Evolutionary conservation across 2,797 vertebrate species (phyloP), one percentile per base, ranked within the genome.

Genomic region (Antennarius maculatus): DNA sequence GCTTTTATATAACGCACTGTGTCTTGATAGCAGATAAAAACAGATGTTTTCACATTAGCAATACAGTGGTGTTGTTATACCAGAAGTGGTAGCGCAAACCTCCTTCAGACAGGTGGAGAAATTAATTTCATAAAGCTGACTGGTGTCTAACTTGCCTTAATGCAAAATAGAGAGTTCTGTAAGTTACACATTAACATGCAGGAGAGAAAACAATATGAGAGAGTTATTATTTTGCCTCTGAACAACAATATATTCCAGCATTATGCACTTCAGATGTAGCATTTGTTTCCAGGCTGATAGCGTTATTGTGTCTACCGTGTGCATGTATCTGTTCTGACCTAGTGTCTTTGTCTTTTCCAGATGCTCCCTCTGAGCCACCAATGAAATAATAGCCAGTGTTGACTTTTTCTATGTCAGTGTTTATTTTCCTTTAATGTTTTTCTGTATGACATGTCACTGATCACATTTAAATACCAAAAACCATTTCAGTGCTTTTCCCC

Each of bases 381-480:
- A 81, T 80, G 64, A 80, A 85, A 85, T 76, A 79, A 61, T 76
- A 84, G 74, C 28, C 18, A 18, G 55, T 65, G 76, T 68, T 78
- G 71, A 72, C 56, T 73, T 66, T 60, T 74, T 68, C 54, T 65
- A 16, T 70, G 14, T 69, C 45, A 28, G 47, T 56, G 51, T 61
- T 54, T 56, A 48, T 71, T 58, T 54, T 57, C 76, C 77, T 74
- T 27, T 29, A 68, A 79, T 77, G 77, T 63, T 31, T 43, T 43
- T 76, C 61, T 55, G 53, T 84, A 71, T 79, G 81, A 84, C 78
- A 85, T 79, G 77, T 77, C 75, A 72, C 76, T 80, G 75, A 80
- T 81, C 81, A 82, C 60, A 76, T 82, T 83, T 77, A 70, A 82
- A 76, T 71, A 63, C 59, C 55, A 69, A 74, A 80, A 78, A 75